phyloP scores from a whole-genome alignment of 2,888 invertebrate species.

The Drosophila ezoana region DNA sequence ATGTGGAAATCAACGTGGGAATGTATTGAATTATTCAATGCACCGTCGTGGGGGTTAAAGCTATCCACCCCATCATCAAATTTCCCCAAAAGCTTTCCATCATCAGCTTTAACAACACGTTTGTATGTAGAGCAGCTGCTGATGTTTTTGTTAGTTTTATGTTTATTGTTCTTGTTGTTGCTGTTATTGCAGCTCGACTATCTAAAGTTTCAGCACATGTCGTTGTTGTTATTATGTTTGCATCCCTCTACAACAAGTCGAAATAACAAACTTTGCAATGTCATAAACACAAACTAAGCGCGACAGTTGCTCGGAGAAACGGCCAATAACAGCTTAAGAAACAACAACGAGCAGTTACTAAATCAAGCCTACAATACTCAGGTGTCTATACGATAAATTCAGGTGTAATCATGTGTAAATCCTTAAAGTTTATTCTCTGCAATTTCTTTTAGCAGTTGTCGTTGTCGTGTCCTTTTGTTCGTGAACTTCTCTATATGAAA shows the following conservation, averaged over 20 bases:
- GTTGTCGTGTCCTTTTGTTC: constrained; percentile 7
- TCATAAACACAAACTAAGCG: constrained; percentile 47
- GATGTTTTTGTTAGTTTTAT: constrained; percentile 41
- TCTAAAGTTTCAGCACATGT: constrained; percentile 9
- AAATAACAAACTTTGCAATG: constrained; percentile 41
- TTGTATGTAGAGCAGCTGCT: constrained; percentile 37
- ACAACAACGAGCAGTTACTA: constrained; percentile 27
- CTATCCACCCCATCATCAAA: neutral
- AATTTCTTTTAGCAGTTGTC: constrained; percentile 26
- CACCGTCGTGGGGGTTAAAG: neutral
- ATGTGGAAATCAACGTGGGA: constrained; percentile 19
- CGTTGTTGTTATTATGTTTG: constrained; percentile 22
- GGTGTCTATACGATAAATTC: constrained; percentile 45
- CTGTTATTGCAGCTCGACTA: constrained; percentile 17
- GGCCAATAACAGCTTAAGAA: constrained; percentile 30
- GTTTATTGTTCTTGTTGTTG: constrained; percentile 29
- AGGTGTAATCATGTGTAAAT: constrained; percentile 68
- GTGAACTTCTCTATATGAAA: constrained; percentile 20
- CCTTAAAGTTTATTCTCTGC: constrained; percentile 59
- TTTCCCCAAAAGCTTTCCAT: neutral
- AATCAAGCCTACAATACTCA: constrained; percentile 30
- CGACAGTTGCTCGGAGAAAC: constrained; percentile 42
- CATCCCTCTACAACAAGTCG: constrained; percentile 25
- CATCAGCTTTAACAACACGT: constrained; percentile 37
- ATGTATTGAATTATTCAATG: constrained; percentile 33